phyloP scores from a whole-genome alignment of 2,888 invertebrate species.

The Cyaniris semiargus region DNA sequence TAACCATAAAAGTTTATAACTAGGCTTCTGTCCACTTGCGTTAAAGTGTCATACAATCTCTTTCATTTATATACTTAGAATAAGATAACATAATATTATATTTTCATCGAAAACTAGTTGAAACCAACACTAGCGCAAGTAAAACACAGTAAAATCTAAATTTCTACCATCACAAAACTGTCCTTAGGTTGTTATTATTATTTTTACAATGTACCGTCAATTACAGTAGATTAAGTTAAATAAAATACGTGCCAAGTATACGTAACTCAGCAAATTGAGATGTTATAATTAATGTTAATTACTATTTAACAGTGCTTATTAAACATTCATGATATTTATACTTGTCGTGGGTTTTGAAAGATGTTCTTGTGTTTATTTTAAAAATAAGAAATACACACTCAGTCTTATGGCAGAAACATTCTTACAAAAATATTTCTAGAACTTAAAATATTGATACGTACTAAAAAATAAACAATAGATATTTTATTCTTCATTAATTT shows the following conservation, averaged over 20 bases:
- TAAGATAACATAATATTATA: no score
- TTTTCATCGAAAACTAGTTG: no score
- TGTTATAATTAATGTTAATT: conserved; percentile 4
- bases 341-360: neutral
- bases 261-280: neutral
- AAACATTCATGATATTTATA: neutral
- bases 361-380: neutral
- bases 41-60: no score
- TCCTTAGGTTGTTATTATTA: neutral
- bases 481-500: no score
- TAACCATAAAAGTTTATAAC: no score
- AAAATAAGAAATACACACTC: neutral
- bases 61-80: no score
- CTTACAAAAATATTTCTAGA: no score
- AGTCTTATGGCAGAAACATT: neutral
- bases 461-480: neutral
- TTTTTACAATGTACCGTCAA: neutral
- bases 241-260: conserved; percentile 1
- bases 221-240: neutral
- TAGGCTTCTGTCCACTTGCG: no score
- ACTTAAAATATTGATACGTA: neutral
- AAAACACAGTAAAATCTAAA: neutral
- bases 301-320: neutral
- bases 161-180: neutral
- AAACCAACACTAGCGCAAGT: no score